Percentiles rank a stretch among this genome's conserved stretches.
Conservation (phyloP, 1,140 invertebrate species). For the Drosophila mojavensis region DNA sequence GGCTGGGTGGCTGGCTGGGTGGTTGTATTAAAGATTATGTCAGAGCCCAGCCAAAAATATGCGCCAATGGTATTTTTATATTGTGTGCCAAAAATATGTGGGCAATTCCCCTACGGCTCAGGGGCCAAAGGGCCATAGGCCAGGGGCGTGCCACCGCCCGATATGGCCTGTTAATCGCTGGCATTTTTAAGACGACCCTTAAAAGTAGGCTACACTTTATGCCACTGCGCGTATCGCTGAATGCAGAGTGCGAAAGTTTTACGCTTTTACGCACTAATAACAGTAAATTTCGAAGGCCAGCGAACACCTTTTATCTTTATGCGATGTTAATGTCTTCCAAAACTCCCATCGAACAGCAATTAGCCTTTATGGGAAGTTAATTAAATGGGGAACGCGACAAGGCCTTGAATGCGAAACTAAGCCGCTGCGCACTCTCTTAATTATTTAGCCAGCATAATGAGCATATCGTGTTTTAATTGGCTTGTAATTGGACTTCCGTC, state of each 20-base stretch:
- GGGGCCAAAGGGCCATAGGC: not conserved
- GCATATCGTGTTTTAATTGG: slow-evolving; percentile 36
- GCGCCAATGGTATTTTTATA: slow-evolving; percentile 47
- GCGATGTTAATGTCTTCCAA: no score
- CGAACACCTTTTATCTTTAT: no score
- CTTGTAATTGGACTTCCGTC: slow-evolving; percentile 42
- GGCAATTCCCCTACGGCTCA: not conserved
- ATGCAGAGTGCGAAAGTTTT: slow-evolving; percentile 24
- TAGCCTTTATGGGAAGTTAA: slow-evolving; percentile 28
- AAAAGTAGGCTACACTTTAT: slow-evolving; percentile 10
- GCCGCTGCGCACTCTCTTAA: slow-evolving; percentile 14
- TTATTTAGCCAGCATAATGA: slow-evolving; percentile 45
- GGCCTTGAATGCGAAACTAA: slow-evolving; percentile 10
- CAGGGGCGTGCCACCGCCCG: no score
- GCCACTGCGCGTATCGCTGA: slow-evolving; percentile 27
- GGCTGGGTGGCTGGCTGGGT: not conserved
- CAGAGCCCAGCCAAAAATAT: slow-evolving; percentile 45
- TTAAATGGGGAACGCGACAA: slow-evolving; percentile 6
- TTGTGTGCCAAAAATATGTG: slow-evolving; percentile 33
- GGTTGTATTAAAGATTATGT: slow-evolving; percentile 53
- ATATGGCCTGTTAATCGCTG: slow-evolving; percentile 17
- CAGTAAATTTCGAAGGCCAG: slow-evolving; percentile 20
- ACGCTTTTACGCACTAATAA: slow-evolving; percentile 25
- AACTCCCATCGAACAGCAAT: slow-evolving; percentile 15
- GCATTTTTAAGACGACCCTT: slow-evolving; percentile 24